A percentile compares a stretch with the other conserved stretches of the same genome.
These are phyloP conservation scores for Trochalopteron elliotii DNA, from an alignment of 2,113 vertebrate species.

Conservation along the genomic window DNA sequence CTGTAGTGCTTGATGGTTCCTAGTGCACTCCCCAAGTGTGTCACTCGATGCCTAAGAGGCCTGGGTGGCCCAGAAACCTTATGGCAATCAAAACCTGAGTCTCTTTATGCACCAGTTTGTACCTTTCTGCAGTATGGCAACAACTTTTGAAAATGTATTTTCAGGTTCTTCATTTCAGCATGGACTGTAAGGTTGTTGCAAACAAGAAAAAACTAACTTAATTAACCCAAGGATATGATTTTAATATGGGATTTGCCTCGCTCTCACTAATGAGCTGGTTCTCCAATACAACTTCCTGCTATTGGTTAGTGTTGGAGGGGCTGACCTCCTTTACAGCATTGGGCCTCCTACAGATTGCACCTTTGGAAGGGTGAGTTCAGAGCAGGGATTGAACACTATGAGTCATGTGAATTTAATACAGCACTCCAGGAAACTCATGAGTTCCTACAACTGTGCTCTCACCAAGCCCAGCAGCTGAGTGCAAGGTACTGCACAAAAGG, in stretches of 20 bases:
- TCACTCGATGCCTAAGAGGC: neutral
- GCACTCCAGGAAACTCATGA: neutral
- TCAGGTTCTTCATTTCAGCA: neutral
- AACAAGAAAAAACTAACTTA: neutral
- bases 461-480: rapidly evolving
- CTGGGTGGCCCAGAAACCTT: neutral
- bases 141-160: neutral
- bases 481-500: neutral
- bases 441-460: neutral
- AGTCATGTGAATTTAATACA: neutral
- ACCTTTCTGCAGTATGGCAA: neutral
- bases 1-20: neutral
- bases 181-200: neutral
- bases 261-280: neutral
- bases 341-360: neutral
- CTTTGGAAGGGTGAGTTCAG: neutral
- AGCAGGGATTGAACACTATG: neutral
- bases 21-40: neutral
- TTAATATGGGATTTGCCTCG: neutral
- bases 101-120: neutral
- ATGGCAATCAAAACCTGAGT: neutral
- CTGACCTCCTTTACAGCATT: neutral
- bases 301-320: neutral
- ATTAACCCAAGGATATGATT: neutral
- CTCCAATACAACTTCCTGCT: neutral